phyloP scores from a whole-genome alignment of 2,113 vertebrate species.

The Paramisgurnus dabryanus region DNA sequence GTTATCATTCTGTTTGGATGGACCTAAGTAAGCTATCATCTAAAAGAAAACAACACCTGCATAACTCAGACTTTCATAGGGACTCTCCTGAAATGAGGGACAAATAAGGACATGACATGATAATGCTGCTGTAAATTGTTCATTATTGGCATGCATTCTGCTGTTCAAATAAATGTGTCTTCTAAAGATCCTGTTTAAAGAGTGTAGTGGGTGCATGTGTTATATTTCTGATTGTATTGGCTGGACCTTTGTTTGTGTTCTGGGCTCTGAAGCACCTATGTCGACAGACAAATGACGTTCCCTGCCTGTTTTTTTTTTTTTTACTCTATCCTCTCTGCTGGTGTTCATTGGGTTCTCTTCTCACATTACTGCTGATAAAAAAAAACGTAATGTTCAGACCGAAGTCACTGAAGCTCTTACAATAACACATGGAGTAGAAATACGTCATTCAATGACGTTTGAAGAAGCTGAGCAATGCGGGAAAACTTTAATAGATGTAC shows the following conservation, averaged over 20 bases:
- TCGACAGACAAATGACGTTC: neutral
- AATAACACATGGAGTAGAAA: neutral
- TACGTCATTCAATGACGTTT: neutral
- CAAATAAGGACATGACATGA: slow-evolving; percentile 68
- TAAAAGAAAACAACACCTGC: slow-evolving; percentile 51
- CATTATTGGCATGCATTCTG: slow-evolving; percentile 91
- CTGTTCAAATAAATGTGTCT: slow-evolving; percentile 98
- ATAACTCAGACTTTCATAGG: slow-evolving; percentile 63
- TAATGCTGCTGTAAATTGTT: slow-evolving; percentile 94
- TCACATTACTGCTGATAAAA: neutral
- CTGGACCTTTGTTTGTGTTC: neutral
- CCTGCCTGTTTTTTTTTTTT: neutral
- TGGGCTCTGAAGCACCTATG: slow-evolving; percentile 1
- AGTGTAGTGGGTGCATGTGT: slow-evolving; percentile 55
- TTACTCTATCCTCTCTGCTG: slow-evolving; percentile 20
- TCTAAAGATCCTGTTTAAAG: slow-evolving; percentile 79
- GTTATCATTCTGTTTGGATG: slow-evolving; percentile 37
- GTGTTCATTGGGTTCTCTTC: slow-evolving; percentile 5
- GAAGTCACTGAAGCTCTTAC: neutral
- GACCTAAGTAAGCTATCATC: slow-evolving; percentile 56
- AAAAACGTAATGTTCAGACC: neutral
- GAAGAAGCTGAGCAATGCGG: neutral
- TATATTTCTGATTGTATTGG: slow-evolving; percentile 40
- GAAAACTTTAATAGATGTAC: neutral
- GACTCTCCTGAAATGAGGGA: slow-evolving; percentile 71